A percentile compares a stretch with the other conserved stretches of the same genome.
phyloP scores from a whole-genome alignment of 2,888 invertebrate species.

The Incurvaria masculella region DNA sequence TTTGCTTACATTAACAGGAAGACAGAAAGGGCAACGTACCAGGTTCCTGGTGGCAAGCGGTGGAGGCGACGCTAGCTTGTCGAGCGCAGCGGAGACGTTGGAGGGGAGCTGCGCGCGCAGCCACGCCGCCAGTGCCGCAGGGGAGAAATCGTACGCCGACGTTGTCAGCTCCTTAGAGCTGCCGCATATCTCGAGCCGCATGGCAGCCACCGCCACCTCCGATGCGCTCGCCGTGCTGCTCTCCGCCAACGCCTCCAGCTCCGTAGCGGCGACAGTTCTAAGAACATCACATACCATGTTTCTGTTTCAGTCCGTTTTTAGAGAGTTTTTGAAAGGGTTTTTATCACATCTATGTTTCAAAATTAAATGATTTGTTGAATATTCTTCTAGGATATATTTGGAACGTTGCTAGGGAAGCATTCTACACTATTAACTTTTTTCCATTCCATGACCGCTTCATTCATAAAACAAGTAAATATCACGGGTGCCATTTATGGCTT shows the following conservation, averaged over 20 bases:
- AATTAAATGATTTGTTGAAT: no score
- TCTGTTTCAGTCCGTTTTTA: no score
- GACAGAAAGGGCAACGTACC: conserved; percentile 18
- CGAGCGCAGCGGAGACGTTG: conserved; percentile 31
- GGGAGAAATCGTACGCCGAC: conserved; percentile 24
- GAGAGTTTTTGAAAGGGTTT: no score
- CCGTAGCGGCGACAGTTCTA: conserved; percentile 38
- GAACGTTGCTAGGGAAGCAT: no score
- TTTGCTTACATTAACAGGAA: conserved; percentile 4
- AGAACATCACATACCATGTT: no score
- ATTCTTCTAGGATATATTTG: not conserved
- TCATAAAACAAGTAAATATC: no score
- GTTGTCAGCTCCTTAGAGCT: conserved; percentile 19
- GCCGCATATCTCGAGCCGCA: conserved; percentile 36
- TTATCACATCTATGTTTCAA: no score
- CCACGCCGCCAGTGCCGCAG: conserved; percentile 38
- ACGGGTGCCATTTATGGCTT: no score
- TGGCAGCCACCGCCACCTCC: conserved; percentile 30
- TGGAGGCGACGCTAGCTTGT: conserved; percentile 32
- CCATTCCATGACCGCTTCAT: no score
- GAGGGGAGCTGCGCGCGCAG: conserved; percentile 36
- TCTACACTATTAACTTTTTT: no score
- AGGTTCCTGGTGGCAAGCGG: conserved; percentile 30
- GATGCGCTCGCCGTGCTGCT: conserved; percentile 21
- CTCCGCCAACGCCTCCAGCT: conserved; percentile 32